Evolutionary conservation across 2,888 invertebrate genomes (phyloP).

Genomic region (Mallateleia sp.): DNA sequence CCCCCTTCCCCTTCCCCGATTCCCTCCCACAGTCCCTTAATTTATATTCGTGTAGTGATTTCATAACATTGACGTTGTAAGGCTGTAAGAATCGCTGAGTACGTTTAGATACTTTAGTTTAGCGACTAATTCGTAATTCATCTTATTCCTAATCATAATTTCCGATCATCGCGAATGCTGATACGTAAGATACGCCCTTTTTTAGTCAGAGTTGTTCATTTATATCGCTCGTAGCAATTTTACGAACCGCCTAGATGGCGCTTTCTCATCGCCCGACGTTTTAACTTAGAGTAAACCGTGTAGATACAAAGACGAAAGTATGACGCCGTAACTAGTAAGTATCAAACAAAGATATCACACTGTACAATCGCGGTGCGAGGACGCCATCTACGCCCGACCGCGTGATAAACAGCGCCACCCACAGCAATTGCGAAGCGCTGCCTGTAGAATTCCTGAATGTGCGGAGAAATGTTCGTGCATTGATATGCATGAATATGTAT

Average conservation of each 20-base stretch:
- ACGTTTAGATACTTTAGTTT: conserved; percentile 52
- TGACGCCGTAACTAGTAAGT: too few species aligned
- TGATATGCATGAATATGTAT: conserved; percentile 56
- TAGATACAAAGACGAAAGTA: too few species aligned
- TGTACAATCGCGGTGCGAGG: conserved; percentile 2
- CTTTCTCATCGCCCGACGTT: conserved; percentile 8
- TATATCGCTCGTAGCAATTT: conserved; percentile 14
- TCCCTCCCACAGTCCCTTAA: conserved; percentile 34
- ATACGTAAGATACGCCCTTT: conserved; percentile 71
- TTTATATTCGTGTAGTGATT: conserved; percentile 54
- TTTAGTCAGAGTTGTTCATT: conserved; percentile 53
- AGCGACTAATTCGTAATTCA: conserved; percentile 43
- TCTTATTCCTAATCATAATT: conserved; percentile 33
- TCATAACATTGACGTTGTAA: conserved; percentile 51
- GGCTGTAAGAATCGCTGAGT: conserved; percentile 59
- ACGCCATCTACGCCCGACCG: conserved; percentile 23
- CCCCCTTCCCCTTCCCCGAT: background rate
- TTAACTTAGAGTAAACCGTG: conserved; percentile 35
- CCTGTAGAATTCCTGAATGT: conserved; percentile 31
- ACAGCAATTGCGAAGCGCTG: background rate
- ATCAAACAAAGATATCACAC: conserved; percentile 24
- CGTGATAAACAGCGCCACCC: conserved; percentile 22
- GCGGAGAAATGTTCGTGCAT: conserved; percentile 58
- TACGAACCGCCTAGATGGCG: conserved; percentile 15
- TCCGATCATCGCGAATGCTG: conserved; percentile 56